Conservation (phyloP, 1,140 invertebrate genomes). For the Forficula auricularia region DNA sequence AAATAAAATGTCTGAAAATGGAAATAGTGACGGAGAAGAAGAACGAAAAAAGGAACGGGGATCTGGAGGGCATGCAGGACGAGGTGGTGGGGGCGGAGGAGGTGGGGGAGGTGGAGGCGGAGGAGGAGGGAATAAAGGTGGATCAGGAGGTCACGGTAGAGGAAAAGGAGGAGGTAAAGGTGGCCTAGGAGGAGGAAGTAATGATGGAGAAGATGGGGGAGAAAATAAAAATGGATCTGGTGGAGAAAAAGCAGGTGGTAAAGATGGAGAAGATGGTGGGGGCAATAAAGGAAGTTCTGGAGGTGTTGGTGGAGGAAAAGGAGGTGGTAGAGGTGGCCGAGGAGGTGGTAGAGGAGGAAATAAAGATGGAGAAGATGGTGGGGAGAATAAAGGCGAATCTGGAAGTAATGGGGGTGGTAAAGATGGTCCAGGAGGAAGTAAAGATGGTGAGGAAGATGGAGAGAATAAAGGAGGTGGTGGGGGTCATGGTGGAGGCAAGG, state of each 20-base stretch:
- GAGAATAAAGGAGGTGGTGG: constrained; percentile 10
- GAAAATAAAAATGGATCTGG: neutral
- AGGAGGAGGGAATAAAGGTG: constrained; percentile 1
- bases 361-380: constrained; percentile 2
- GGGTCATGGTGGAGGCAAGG: constrained; percentile 9
- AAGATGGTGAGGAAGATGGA: constrained; percentile 10
- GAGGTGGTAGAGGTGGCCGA: constrained; percentile 9
- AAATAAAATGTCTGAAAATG: no score
- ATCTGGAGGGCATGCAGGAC: constrained; percentile 5
- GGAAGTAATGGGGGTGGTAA: constrained; percentile 10
- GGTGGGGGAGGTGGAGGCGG: constrained; percentile 9
- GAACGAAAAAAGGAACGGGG: no score
- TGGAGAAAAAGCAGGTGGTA: neutral
- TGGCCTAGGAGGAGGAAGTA: constrained; percentile 1
- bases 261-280: constrained; percentile 9
- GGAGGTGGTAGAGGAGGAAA: constrained; percentile 5
- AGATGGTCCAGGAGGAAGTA: no score
- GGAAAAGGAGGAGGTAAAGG: constrained; percentile 1
- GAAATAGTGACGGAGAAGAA: no score
- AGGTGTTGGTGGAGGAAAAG: constrained; percentile 6
- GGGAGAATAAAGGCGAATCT: neutral
- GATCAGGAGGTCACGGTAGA: neutral
- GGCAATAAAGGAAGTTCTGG: constrained; percentile 9
- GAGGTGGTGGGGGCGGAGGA: constrained; percentile 7
- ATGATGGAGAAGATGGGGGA: neutral